These are phyloP conservation scores for Eriosoma lanigerum DNA, from an alignment of 1,140 invertebrate species.

Conservation along the genomic window DNA sequence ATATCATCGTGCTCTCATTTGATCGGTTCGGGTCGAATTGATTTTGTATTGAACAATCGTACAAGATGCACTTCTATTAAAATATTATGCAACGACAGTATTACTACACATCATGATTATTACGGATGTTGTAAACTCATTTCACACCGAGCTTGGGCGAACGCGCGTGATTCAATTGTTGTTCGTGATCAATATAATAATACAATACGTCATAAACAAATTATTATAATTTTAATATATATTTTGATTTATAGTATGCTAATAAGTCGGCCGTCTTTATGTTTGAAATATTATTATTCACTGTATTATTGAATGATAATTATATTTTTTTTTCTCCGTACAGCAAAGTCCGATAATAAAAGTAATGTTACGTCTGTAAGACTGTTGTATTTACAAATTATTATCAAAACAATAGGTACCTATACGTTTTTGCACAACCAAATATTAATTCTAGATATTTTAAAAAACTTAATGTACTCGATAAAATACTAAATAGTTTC, in stretches of 20 bases:
- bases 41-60: not conserved
- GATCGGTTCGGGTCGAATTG: not conserved
- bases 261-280: not conserved
- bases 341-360: too few relatives aligned
- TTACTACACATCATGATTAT: constrained; percentile 24
- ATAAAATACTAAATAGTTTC: too few relatives aligned
- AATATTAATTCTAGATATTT: too few relatives aligned
- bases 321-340: not conserved
- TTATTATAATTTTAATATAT: not conserved
- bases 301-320: constrained; percentile 1
- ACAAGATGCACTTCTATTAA: not conserved
- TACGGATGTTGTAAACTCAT: constrained; percentile 17
- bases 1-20: not conserved
- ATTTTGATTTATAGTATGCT: not conserved
- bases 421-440: too few relatives aligned
- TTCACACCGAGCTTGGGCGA: not conserved
- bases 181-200: constrained; percentile 26
- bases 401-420: too few relatives aligned
- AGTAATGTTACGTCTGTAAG: too few relatives aligned
- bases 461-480: too few relatives aligned
- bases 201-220: constrained; percentile 20
- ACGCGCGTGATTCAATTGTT: constrained; percentile 22
- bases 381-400: too few relatives aligned
- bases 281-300: not conserved
- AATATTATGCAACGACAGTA: not conserved